These are phyloP conservation scores for Argyrosomus regius DNA, from an alignment of 2,797 vertebrate genomes.

Conservation along the genomic window DNA sequence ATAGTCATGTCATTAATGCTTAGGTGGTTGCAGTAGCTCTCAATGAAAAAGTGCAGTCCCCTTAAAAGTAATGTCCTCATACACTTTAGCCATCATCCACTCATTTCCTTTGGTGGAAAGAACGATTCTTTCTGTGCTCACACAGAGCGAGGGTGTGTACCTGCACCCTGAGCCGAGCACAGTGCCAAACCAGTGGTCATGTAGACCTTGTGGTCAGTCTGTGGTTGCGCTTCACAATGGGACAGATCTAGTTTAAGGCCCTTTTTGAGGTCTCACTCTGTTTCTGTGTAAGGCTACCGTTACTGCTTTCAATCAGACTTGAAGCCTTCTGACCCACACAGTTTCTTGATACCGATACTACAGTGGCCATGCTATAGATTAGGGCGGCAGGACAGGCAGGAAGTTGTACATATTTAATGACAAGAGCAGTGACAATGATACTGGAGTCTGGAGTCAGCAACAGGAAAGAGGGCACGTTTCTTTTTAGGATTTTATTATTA, in stretches of 20 bases:
- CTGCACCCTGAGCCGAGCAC: constrained; percentile 46
- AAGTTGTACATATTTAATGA: constrained; percentile 75
- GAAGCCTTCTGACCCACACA: constrained; percentile 57
- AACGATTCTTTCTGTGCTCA: constrained; percentile 69
- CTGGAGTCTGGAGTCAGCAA: constrained; percentile 21
- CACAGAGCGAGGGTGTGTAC: constrained; percentile 67
- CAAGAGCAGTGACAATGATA: constrained; percentile 47
- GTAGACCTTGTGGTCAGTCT: constrained; percentile 63
- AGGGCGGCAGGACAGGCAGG: constrained; percentile 55
- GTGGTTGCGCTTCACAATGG: constrained; percentile 56
- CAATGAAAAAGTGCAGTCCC: constrained; percentile 66
- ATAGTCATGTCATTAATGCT: constrained; percentile 56
- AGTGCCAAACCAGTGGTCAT: constrained; percentile 64
- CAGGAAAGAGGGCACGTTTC: constrained; percentile 22
- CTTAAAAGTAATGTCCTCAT: constrained; percentile 72
- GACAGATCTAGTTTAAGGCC: constrained; percentile 49
- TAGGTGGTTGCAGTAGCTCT: constrained; percentile 45
- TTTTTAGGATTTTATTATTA: constrained; percentile 12
- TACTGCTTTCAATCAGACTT: constrained; percentile 55
- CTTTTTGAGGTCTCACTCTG: constrained; percentile 40
- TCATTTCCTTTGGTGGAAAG: constrained; percentile 83
- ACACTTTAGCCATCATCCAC: constrained; percentile 75
- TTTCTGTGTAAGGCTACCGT: constrained; percentile 26
- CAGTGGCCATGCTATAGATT: constrained; percentile 52
- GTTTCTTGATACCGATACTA: constrained; percentile 71